These are phyloP conservation scores for Torymus auratus DNA, from an alignment of 2,888 invertebrate genomes.

Conservation along the genomic window DNA sequence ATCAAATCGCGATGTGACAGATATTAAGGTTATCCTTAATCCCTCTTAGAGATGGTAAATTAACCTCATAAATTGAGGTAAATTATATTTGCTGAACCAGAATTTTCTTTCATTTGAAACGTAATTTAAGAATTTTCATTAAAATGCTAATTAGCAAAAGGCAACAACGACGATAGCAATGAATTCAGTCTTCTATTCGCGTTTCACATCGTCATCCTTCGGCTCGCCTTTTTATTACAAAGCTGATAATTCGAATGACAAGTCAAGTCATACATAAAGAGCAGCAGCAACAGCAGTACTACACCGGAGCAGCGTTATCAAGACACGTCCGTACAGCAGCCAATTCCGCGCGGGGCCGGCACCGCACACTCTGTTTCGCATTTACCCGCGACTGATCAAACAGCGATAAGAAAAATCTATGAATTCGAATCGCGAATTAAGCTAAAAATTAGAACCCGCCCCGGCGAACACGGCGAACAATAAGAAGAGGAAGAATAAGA, in stretches of 20 bases:
- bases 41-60: too few relatives aligned
- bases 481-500: background rate
- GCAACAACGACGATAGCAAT: too few relatives aligned
- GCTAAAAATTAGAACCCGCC: slow-evolving; percentile 8
- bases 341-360: too few relatives aligned
- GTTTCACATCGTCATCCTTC: background rate
- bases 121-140: too few relatives aligned
- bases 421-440: slow-evolving; percentile 22
- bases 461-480: background rate
- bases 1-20: too few relatives aligned
- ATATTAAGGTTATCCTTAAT: too few relatives aligned
- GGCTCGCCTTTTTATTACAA: background rate
- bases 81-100: too few relatives aligned
- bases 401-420: slow-evolving; percentile 14
- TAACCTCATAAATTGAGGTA: too few relatives aligned
- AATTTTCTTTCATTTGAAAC: too few relatives aligned
- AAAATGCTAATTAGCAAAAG: too few relatives aligned
- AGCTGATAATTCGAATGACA: slow-evolving; percentile 18
- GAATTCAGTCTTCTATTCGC: background rate
- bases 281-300: background rate
- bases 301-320: background rate
- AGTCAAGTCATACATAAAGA: slow-evolving; percentile 21
- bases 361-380: background rate
- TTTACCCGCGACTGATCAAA: background rate
- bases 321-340: background rate